These are phyloP conservation scores for Marisa cornuarietis DNA, from an alignment of 1,140 invertebrate species.

Conservation along the genomic window DNA sequence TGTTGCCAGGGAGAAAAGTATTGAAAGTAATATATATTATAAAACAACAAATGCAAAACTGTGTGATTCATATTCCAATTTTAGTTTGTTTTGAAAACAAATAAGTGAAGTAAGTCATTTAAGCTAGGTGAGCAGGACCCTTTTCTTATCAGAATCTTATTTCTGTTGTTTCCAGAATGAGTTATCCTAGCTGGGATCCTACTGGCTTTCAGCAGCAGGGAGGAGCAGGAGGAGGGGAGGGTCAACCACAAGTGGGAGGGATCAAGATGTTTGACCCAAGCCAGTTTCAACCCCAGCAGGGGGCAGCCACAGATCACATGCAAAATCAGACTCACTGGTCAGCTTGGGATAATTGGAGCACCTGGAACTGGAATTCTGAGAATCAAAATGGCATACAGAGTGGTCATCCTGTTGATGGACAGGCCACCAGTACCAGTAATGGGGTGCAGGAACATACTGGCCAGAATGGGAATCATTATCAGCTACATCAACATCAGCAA, in stretches of 20 bases:
- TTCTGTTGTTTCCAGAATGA: constrained; percentile 41
- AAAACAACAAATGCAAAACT: too few relatives aligned
- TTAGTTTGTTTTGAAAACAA: constrained; percentile 4
- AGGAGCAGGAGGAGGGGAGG: constrained; percentile 11
- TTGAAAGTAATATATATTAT: too few relatives aligned
- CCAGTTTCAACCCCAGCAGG: constrained; percentile 31
- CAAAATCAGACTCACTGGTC: constrained; percentile 4
- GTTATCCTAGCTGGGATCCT: constrained; percentile 22
- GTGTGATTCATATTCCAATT: neutral
- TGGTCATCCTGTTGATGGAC: constrained; percentile 9
- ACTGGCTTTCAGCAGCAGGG: constrained; percentile 28
- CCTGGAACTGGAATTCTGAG: constrained; percentile 32
- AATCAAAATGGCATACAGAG: neutral
- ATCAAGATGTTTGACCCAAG: constrained; percentile 52
- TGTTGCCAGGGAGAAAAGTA: too few relatives aligned
- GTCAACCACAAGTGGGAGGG: constrained; percentile 22
- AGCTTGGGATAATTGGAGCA: constrained; percentile 37
- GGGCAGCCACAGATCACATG: neutral
- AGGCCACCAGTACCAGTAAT: neutral
- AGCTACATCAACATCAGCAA: constrained; percentile 17
- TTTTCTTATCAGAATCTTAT: neutral
- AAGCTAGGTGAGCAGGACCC: neutral
- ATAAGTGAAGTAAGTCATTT: neutral
- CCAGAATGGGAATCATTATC: neutral
- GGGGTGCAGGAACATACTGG: neutral